Base-by-base conservation (phyloP, 1,140 invertebrate genomes). In the Euglossa dilemma region DNA sequence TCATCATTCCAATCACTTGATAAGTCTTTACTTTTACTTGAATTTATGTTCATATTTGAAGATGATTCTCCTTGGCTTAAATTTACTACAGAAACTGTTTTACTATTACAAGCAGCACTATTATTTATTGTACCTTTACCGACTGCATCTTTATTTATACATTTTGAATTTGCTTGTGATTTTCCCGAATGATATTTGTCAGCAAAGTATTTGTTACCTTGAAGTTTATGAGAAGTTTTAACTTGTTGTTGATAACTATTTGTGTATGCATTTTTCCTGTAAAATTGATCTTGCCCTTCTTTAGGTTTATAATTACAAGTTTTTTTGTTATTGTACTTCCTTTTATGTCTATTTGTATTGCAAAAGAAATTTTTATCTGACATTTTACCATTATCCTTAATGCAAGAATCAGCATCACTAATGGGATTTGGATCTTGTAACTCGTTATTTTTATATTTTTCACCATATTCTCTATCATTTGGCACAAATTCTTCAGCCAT, bases 401-500 rank as follows among this genome's bases (percentile, higher is more conserved):
- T 3, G 23, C 14, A 63, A 56, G 43, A 43, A 50, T 54, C n/a
- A 0, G 50, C 1, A n/a, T 7, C 2, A 36, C 47, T 57, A 16
- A 3, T 5, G 11, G 36, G 56, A 43, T 25, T 20, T 47, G 12
- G 23, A 54, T 79, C 20, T 11, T 76, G 36, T 6, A 18, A 64
- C 2, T 79, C 67, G 4, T 28, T 25, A 18, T 14, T 72, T 18
- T 79, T 70, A n/a, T 28, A 64, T 8, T 76, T 67, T n/a, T 52
- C 72, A 7, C 57, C 67, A 5, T 50, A 57, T 57, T 69, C 80
- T 18, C 14, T 47, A 8, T 75, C 75, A 47, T 76, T 85, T 12
- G 80, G 75, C 18, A 72, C 73, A 73, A 93, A 93, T 83, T 93
- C 92, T 54, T 73, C 88, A 16, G 92, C 92, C 20, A 82, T 91